Percentiles rank a stretch among this genome's conserved stretches.
These are phyloP conservation scores for Agonum fuliginosum DNA, from an alignment of 2,888 invertebrate species.

Conservation along the genomic window DNA sequence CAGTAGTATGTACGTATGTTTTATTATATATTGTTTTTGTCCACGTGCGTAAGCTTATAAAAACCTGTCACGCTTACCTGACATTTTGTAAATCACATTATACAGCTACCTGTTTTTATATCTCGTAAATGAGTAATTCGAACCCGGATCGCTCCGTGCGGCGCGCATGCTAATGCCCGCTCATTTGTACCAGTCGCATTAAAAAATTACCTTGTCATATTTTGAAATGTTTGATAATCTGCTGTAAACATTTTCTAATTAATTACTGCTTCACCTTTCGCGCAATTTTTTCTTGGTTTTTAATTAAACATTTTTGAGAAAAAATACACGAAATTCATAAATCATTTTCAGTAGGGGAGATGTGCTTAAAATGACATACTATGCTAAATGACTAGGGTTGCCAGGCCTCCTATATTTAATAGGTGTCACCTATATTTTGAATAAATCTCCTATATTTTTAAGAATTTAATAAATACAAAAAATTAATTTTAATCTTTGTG, in stretches of 20 bases:
- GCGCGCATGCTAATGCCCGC: conserved; percentile 23
- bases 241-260: conserved; percentile 51
- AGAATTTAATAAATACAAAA: too few species aligned
- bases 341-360: neutral
- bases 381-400: too few species aligned
- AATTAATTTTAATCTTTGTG: too few species aligned
- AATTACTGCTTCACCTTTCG: conserved; percentile 37
- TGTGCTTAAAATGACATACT: too few species aligned
- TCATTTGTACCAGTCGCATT: conserved; percentile 32
- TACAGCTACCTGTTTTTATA: conserved; percentile 56
- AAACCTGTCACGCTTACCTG: conserved; percentile 55
- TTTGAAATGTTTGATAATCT: conserved; percentile 44
- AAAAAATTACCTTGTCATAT: conserved; percentile 51
- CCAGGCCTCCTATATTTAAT: too few species aligned
- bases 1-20: neutral
- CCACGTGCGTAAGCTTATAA: conserved; percentile 54
- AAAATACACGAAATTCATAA: conserved; percentile 4
- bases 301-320: conserved; percentile 13
- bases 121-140: conserved; percentile 52
- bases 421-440: too few species aligned
- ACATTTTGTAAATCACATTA: conserved; percentile 57
- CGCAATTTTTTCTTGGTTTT: conserved; percentile 6
- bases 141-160: conserved; percentile 38
- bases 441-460: too few species aligned
- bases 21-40: conserved; percentile 48